Evolutionary conservation across 2,113 vertebrate species (phyloP).

Genomic region (Prunella fulvescens): DNA sequence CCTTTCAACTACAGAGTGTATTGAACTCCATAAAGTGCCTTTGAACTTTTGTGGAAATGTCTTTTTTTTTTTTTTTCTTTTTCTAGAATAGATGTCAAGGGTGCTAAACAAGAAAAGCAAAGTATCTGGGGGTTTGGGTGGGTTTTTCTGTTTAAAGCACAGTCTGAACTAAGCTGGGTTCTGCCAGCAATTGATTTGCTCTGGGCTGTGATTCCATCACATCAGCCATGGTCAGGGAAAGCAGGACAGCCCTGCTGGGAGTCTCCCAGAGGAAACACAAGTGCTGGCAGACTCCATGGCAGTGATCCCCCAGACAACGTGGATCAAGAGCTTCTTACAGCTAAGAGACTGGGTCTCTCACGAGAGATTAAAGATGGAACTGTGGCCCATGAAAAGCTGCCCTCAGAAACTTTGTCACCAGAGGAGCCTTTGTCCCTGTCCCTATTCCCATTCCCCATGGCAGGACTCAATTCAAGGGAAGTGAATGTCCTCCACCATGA

Average conservation of each 20-base stretch:
- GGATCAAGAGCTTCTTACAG: not conserved
- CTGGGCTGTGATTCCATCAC: not conserved
- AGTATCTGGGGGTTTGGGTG: accelerated
- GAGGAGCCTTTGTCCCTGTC: not conserved
- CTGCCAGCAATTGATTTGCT: accelerated
- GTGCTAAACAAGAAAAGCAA: not conserved
- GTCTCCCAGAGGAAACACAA: not conserved
- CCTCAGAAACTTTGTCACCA: not conserved
- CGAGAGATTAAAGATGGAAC: not conserved
- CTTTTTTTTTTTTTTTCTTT: not conserved
- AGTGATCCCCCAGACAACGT: not conserved
- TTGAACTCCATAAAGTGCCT: not conserved
- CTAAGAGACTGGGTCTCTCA: not conserved
- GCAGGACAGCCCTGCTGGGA: not conserved
- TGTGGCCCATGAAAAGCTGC: not conserved
- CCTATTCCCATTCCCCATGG: accelerated
- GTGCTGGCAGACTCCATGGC: accelerated
- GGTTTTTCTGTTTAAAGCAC: not conserved
- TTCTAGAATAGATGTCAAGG: not conserved
- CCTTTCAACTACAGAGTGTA: not conserved
- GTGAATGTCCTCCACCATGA: not conserved
- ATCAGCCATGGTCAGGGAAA: not conserved
- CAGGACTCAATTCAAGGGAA: not conserved
- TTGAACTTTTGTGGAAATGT: not conserved
- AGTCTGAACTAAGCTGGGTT: not conserved